phyloP scores from a whole-genome alignment of 2,797 vertebrate species.

The Ctenopoma kingsleyae region DNA sequence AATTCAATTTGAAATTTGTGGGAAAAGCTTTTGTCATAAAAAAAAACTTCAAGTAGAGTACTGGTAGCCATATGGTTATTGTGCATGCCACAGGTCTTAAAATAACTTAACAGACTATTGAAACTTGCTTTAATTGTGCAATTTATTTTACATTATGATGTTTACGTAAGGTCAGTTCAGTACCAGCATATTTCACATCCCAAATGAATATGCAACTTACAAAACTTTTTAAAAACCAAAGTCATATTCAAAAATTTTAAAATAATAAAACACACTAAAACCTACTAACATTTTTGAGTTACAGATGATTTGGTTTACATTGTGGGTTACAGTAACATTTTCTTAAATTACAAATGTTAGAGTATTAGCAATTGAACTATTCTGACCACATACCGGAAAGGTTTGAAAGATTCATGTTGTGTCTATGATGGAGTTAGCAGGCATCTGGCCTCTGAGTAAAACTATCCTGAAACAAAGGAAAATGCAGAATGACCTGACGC shows the following conservation, averaged over 20 bases:
- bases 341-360: slow-evolving; percentile 51
- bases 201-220: background rate
- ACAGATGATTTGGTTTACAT: slow-evolving; percentile 9
- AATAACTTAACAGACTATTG: background rate
- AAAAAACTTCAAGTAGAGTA: no score
- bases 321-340: slow-evolving; percentile 39
- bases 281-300: slow-evolving; percentile 1
- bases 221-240: background rate
- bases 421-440: slow-evolving; percentile 76
- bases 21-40: no score
- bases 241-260: no score
- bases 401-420: slow-evolving; percentile 77
- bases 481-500: slow-evolving; percentile 74
- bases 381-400: slow-evolving; percentile 56
- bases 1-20: no score
- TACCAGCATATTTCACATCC: background rate
- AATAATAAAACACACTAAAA: background rate
- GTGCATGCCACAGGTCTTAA: background rate
- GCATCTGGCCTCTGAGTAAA: slow-evolving; percentile 69
- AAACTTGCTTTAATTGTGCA: background rate
- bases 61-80: no score
- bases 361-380: slow-evolving; percentile 53
- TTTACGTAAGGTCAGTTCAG: background rate
- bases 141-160: background rate
- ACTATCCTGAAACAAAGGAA: slow-evolving; percentile 67